These are phyloP conservation scores for Sebastes hopkinsi DNA, from an alignment of 2,797 vertebrate genomes.

Conservation along the genomic window DNA sequence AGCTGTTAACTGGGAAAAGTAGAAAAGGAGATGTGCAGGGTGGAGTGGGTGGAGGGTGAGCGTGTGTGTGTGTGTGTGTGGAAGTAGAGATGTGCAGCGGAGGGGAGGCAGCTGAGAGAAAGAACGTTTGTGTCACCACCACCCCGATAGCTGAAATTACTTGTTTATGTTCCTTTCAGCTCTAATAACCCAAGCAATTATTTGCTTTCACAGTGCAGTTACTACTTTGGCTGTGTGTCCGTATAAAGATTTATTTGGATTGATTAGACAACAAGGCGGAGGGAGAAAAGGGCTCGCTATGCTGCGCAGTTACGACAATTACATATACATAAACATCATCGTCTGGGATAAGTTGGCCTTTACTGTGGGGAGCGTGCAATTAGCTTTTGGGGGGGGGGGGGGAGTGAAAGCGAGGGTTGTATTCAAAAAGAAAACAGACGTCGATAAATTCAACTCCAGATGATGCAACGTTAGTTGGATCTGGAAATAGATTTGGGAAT, in stretches of 20 bases:
- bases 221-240: conserved; percentile 56
- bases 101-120: conserved; percentile 12
- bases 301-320: conserved; percentile 56
- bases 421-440: conserved; percentile 65
- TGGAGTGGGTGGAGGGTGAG: conserved; percentile 6
- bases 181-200: conserved; percentile 69
- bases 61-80: neutral
- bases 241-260: conserved; percentile 64
- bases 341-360: conserved; percentile 60
- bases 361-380: conserved; percentile 57
- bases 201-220: conserved; percentile 70
- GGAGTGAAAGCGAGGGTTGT: conserved; percentile 49
- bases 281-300: conserved; percentile 29
- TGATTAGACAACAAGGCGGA: conserved; percentile 65
- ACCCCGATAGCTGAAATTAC: conserved; percentile 56
- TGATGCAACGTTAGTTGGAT: conserved; percentile 70
- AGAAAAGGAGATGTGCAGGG: conserved; percentile 78
- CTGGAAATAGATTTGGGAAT: conserved; percentile 68
- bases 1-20: conserved; percentile 85
- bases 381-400: conserved; percentile 35
- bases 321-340: conserved; percentile 64
- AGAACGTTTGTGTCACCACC: conserved; percentile 59
- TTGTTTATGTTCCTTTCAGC: conserved; percentile 75
- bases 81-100: neutral
- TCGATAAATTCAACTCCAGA: conserved; percentile 60